phyloP scores from a whole-genome alignment of 2,888 invertebrate genomes.

The Meta bourneti region DNA sequence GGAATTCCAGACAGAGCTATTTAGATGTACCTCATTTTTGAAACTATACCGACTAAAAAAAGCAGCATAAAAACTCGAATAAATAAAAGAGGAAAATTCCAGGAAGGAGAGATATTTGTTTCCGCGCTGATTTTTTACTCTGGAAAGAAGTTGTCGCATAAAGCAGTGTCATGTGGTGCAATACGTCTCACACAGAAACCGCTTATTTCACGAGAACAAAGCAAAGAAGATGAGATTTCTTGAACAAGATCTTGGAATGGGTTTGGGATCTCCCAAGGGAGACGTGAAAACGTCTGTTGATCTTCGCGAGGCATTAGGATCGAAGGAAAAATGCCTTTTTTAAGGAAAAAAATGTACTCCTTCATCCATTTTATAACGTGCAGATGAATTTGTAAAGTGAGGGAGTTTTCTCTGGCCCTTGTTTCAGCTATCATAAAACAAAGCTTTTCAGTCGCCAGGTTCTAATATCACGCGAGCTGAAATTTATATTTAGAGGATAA shows the following conservation, averaged over 20 bases:
- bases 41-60: neutral
- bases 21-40: neutral
- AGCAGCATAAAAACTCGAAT: neutral
- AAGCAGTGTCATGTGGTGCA: constrained; percentile 17
- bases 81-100: constrained; percentile 17
- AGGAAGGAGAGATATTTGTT: neutral
- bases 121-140: neutral
- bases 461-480: neutral
- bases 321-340: neutral
- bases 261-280: constrained; percentile 34
- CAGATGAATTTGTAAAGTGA: neutral
- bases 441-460: neutral
- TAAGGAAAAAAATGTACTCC: neutral
- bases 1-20: neutral
- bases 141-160: constrained; percentile 7
- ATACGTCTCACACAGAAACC: neutral
- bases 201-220: constrained; percentile 36
- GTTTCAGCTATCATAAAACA: neutral
- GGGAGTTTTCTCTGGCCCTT: neutral
- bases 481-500: neutral
- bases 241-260: constrained; percentile 40
- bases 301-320: constrained; percentile 23
- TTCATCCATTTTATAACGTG: neutral
- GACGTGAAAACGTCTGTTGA: constrained; percentile 14
- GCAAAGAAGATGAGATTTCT: constrained; percentile 36